phyloP scores from a whole-genome alignment of 2,797 vertebrate species.

The Cossypha niveicapilla region DNA sequence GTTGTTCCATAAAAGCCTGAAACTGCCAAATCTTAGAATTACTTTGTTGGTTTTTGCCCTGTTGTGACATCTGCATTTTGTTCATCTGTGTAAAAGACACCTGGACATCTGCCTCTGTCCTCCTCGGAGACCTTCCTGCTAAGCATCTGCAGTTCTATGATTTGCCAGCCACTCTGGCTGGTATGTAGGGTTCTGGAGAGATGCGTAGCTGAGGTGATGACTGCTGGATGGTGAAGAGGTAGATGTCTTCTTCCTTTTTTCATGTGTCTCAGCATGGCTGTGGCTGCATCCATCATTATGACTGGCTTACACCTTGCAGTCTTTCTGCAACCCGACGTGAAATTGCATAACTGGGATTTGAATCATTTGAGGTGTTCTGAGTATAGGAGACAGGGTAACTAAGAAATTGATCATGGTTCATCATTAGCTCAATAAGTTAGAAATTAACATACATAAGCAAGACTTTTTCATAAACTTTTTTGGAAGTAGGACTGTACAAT shows the following conservation, averaged over 20 bases:
- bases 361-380: not conserved
- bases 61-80: not conserved
- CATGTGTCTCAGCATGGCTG: rapidly evolving
- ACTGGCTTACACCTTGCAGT: not conserved
- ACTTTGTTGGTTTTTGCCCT: not conserved
- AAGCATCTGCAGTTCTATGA: not conserved
- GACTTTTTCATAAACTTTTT: not conserved
- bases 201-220: not conserved
- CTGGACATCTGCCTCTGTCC: not conserved
- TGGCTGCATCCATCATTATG: not conserved
- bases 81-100: not conserved
- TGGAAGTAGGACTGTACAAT: not conserved
- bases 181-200: not conserved
- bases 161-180: not conserved
- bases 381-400: not conserved
- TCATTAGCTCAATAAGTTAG: not conserved
- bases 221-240: not conserved
- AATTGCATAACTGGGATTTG: not conserved
- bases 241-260: not conserved
- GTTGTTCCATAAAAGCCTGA: not conserved
- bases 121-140: not conserved
- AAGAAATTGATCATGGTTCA: not conserved
- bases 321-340: not conserved
- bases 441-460: not conserved
- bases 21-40: not conserved